Percentiles rank a stretch among this genome's conserved stretches.
Conservation (phyloP, 2,888 invertebrate genomes). For the Drosophila mimetica region DNA sequence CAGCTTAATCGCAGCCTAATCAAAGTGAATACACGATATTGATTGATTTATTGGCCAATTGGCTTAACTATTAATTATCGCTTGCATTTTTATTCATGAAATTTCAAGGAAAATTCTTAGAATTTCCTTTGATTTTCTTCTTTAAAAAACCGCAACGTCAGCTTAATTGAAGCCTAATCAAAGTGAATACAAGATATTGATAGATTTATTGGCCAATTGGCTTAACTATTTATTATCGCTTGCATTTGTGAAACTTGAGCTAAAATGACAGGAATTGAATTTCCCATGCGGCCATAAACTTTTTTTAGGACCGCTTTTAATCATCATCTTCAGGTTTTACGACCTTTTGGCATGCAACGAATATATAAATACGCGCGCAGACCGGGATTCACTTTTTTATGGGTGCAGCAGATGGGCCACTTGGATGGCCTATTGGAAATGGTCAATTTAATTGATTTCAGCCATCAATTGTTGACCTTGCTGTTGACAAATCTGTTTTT, state of each 20-base stretch:
- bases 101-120: not conserved
- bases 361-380: conserved; percentile 47
- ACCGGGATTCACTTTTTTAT: conserved; percentile 27
- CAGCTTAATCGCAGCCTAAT: conserved; percentile 3
- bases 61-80: conserved; percentile 18
- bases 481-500: conserved; percentile 45
- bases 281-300: conserved; percentile 4
- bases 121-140: not conserved
- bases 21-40: not conserved
- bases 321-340: conserved; percentile 33
- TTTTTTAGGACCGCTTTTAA: conserved; percentile 19
- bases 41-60: conserved; percentile 17
- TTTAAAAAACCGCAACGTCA: conserved; percentile 1
- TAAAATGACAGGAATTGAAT: conserved; percentile 9
- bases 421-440: conserved; percentile 35
- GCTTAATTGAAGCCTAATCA: conserved; percentile 3
- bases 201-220: conserved; percentile 17
- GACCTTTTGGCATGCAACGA: conserved; percentile 44
- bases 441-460: conserved; percentile 44
- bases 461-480: conserved; percentile 44
- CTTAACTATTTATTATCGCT: conserved; percentile 18
- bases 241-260: conserved; percentile 17
- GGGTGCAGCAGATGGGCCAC: conserved; percentile 42
- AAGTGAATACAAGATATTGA: not conserved
- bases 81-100: too few species aligned